A percentile compares a stretch with the other conserved stretches of the same genome.
Evolutionary conservation across 2,113 vertebrate genomes (phyloP).

Genomic region (Helogale parvula): DNA sequence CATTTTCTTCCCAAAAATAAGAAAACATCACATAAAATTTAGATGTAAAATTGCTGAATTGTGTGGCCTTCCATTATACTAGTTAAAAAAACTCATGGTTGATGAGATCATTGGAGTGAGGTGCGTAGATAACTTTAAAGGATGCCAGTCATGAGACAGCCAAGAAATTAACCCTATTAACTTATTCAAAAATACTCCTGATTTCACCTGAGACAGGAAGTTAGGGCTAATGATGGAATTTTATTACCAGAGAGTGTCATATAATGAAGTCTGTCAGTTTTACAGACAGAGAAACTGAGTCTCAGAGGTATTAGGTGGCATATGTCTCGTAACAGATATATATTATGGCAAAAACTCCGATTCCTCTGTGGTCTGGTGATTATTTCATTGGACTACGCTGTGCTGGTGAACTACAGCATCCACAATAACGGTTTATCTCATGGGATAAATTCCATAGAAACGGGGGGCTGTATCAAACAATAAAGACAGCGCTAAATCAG

Average conservation of each 20-base stretch:
- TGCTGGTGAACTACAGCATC: background rate
- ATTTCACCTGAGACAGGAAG: background rate
- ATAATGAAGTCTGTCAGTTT: background rate
- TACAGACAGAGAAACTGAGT: background rate
- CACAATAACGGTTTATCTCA: background rate
- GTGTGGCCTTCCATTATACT: background rate
- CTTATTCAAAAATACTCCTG: background rate
- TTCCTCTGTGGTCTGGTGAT: background rate
- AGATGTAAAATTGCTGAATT: background rate
- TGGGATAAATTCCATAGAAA: background rate
- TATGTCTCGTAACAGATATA: background rate
- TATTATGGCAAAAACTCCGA: background rate
- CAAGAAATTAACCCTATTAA: background rate
- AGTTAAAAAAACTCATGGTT: background rate
- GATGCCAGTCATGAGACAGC: rapidly evolving
- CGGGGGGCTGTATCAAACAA: background rate
- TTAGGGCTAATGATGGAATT: background rate
- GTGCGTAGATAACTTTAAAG: background rate
- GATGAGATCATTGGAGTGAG: background rate
- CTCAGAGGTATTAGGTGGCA: too few relatives aligned
- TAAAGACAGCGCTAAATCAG: background rate
- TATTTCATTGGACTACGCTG: background rate
- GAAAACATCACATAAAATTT: background rate
- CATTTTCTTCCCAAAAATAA: background rate
- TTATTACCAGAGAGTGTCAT: background rate